Evolutionary conservation across 2,797 vertebrate genomes (phyloP), one percentile per base, ranked within the genome.

Genomic region (Poecilia velifera): DNA sequence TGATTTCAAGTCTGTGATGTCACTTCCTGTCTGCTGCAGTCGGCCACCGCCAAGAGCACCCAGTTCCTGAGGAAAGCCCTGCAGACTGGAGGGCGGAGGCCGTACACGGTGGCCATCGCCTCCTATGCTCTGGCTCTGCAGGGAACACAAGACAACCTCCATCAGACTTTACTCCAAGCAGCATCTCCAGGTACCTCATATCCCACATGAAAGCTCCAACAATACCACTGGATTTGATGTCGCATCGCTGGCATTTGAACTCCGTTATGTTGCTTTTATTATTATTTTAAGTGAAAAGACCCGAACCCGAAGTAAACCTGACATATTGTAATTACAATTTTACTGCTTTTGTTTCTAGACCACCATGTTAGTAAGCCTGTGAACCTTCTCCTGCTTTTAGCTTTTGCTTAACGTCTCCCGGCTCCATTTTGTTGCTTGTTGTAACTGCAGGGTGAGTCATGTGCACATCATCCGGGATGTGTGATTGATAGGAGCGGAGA

Each of bases 61-160:
- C 0, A 53, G 0, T 97, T 94, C 82, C 91, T 99, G 16, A 43
- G 16, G 57, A 57, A 1, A 64, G 90, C 72, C 8, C 93, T 97
- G 16, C 0, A 10, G 1, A 73, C 0, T 0, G 0, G 1, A 0
- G 77, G 97, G 20, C 53, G 64, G 79, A 91, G 96, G 6, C 95
- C 97, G 0, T 98, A 99, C 90, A 95, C 96, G 0, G 95, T 97
- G 76, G 97, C 97, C 81, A 94, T 99, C 51, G n/a, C 93, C 1
- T 95, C 96, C 51, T 98, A 98, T 0, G 97, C 98, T 0, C 88
- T 98, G 84, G 90, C 96, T 74, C 74, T 96, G 74, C 68, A 89
- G 43, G 79, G 62, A 12, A 6, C 39, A n/a, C 3, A 73, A 14
- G 3, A 13, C 49, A 28, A 1, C 20, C 5, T 78, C 47, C 64